Percentiles rank a stretch among this genome's conserved stretches.
Conservation (phyloP, 2,797 vertebrate genomes). For the Pangasius macronema region DNA sequence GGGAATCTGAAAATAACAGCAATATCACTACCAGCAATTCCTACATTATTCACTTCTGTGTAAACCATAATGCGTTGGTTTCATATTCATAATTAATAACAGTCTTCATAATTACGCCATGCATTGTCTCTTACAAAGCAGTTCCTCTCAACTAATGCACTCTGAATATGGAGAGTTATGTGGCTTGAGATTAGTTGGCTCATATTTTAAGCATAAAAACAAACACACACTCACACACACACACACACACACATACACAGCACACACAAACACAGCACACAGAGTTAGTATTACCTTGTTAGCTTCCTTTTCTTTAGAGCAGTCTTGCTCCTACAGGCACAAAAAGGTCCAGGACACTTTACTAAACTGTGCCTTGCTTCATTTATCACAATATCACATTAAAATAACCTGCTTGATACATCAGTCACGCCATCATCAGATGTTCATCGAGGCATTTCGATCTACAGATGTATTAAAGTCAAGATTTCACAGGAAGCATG, state of each 20-base stretch:
- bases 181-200: slow-evolving; percentile 9
- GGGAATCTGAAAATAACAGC: background rate
- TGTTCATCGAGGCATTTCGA: background rate
- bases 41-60: background rate
- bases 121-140: background rate
- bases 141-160: background rate
- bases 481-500: slow-evolving; percentile 28
- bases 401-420: background rate
- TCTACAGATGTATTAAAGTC: background rate
- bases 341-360: slow-evolving; percentile 47
- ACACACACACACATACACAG: background rate
- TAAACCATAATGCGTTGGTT: too few relatives aligned
- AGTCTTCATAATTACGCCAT: background rate
- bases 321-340: slow-evolving; percentile 89
- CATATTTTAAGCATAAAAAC: background rate
- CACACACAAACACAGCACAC: slow-evolving; percentile 19
- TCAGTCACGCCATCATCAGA: background rate
- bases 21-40: background rate
- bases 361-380: background rate
- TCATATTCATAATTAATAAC: background rate
- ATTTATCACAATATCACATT: background rate
- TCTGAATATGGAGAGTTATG: slow-evolving; percentile 19
- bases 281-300: slow-evolving; percentile 81
- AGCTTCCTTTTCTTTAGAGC: slow-evolving; percentile 96
- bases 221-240: slow-evolving; percentile 9